Percentiles rank a stretch among this genome's conserved stretches.
Evolutionary conservation across 2,888 invertebrate genomes (phyloP).

Genomic region (Eucriotettix oculatus): DNA sequence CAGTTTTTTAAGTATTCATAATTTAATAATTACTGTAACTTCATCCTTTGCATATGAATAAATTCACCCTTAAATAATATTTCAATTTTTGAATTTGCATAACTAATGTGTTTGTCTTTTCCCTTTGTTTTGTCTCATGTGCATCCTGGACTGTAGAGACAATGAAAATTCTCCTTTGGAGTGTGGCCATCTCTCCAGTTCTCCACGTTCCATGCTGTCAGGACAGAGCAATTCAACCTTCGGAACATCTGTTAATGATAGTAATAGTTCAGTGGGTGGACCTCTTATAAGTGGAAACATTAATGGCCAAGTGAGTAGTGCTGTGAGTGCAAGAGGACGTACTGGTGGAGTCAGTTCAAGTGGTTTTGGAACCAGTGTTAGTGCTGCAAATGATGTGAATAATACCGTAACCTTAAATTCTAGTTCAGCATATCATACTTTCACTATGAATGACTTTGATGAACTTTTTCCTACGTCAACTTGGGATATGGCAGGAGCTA

Average conservation of each 20-base stretch:
- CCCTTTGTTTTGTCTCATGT: not conserved
- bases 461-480: constrained; percentile 41
- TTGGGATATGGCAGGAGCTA: constrained; percentile 27
- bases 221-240: constrained; percentile 3
- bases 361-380: constrained; percentile 19
- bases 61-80: not conserved
- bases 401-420: constrained; percentile 7
- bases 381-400: constrained; percentile 1
- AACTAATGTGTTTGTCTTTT: not conserved
- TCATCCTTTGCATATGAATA: not conserved
- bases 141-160: constrained; percentile 19
- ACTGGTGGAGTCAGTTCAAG: constrained; percentile 21
- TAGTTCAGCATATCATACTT: constrained; percentile 8
- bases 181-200: constrained; percentile 27
- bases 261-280: constrained; percentile 14
- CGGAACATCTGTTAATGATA: constrained; percentile 6
- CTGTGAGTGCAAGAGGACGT: constrained; percentile 6
- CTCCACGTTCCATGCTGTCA: constrained; percentile 5
- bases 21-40: not conserved
- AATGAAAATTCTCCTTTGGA: constrained; percentile 26
- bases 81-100: no score
- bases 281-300: constrained; percentile 13
- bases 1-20: not conserved
- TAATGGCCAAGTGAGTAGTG: constrained; percentile 7
- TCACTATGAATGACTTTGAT: constrained; percentile 37